Conservation (phyloP, 1,140 invertebrate genomes). For the Oreohelix idahoensis region DNA sequence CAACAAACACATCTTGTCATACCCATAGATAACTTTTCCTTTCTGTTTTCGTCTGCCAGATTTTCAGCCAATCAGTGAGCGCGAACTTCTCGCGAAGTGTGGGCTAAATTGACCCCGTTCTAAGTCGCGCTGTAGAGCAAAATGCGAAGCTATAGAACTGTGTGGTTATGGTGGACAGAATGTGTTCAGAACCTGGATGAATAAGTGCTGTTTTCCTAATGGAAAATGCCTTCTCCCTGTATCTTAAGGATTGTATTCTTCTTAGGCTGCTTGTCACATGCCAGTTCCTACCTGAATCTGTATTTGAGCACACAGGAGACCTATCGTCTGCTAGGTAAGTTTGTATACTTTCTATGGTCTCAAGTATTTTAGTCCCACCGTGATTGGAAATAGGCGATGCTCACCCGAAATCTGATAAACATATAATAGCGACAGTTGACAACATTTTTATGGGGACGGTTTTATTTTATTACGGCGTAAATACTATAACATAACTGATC, state of each 20-base stretch:
- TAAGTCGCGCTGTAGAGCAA: no score
- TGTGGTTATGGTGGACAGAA: constrained; percentile 19
- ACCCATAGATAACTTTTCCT: no score
- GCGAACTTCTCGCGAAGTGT: constrained; percentile 31
- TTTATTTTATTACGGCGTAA: no score
- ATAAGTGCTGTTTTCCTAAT: constrained; percentile 36
- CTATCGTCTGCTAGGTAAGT: constrained; percentile 63
- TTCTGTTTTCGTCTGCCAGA: background rate
- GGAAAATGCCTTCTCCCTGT: constrained; percentile 46
- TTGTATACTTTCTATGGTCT: no score
- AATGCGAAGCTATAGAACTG: no score
- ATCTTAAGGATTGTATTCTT: constrained; percentile 45
- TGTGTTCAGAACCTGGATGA: constrained; percentile 34
- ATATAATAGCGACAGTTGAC: no score
- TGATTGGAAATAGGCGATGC: no score
- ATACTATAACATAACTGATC: no score
- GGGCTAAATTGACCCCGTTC: background rate
- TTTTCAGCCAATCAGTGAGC: constrained; percentile 28
- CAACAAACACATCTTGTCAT: no score
- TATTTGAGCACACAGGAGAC: constrained; percentile 63
- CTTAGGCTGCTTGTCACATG: constrained; percentile 47
- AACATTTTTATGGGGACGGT: no score
- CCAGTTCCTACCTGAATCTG: constrained; percentile 58
- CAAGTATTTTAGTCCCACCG: no score
- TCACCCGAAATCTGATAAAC: no score